Evolutionary conservation across 1,140 invertebrate genomes (phyloP), one percentile per base, ranked within the genome.

Genomic region (Apolygus lucorum): DNA sequence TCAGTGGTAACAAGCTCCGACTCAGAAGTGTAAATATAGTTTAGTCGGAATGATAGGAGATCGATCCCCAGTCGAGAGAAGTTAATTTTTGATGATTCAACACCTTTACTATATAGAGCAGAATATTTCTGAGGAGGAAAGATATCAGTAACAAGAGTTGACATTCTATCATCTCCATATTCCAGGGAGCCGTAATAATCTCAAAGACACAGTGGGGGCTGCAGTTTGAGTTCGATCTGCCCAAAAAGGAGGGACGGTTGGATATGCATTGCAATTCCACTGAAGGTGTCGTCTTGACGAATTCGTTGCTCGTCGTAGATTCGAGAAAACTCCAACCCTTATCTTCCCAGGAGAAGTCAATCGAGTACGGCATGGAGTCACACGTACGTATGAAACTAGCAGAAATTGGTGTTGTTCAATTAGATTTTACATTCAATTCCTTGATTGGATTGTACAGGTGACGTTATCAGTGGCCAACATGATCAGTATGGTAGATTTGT

Each of bases 211-310:
- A n/a, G 14, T 14, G 14, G 2, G 64, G 64, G n/a, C 28, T 66
- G 1, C n/a, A 29, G 1, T 29, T 66, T 8, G 21, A 14, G 4
- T 66, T 66, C 28, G 28, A 29, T 1, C n/a, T 29, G 25, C 27
- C 64, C 1, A 14, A 34, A 42, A 21, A 28, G n/a, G 64, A 66
- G 34, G 28, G 64, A n/a, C n/a, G 29, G n/a, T 21, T 66, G 26
- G 27, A 29, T 34, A 29, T 66, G 64, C 64, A 21, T n/a, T 66
- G 64, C 28, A 66, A 66, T 28, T 29, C 64, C n/a, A 29, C 64
- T 8, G 64, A 66, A 29, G 64, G 64, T 1, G n/a, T 25, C 24
- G 64, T 29, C 2, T 66, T 66, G 14, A 34, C 13, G 26, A 28
- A 28, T 21, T 28, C 27, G 11, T 34, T 66, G 1, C 29, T 34